Base-by-base conservation (phyloP, 1,140 invertebrate species). In the Coptotermes formosanus region DNA sequence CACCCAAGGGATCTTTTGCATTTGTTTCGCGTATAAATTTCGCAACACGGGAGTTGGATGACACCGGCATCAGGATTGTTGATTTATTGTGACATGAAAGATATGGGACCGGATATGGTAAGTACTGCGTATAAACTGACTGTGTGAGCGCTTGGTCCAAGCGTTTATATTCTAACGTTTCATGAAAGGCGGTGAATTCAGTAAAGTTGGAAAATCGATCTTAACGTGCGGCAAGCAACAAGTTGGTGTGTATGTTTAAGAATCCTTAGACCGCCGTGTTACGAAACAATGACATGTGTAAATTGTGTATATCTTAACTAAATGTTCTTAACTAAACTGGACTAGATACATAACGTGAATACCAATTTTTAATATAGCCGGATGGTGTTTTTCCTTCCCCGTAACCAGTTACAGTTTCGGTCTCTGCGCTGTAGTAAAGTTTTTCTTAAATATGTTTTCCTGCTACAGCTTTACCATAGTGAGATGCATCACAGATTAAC, bases 21-120 rank as follows among this genome's bases (percentile, higher is more conserved):
- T 30, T 75, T 75, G 14, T 59, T 30, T 75, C 25, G 64, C 64
- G 25, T 25, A 75, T 30, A 75, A 75, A 75, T 75, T 75, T 75
- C 30, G 64, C 64, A 75, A 75, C 64, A 75, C 64, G 14, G n/a
- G 25, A 75, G 14, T 75, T 75, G 64, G 64, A 75, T 75, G 64
- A 75, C 64, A 75, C 64, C 64, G 64, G 64, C 64, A 75, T 75
- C 64, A 75, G 64, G 64, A 25, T 75, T 75, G 64, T 75, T 75
- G 64, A 75, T 75, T 75, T 75, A 75, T 12, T 75, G 64, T 75
- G 64, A 75, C 64, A 75, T 75, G n/a, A 75, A 75, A 75, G 64
- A 75, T 75, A 75, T 75, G 64, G 64, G 64, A 75, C 64, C 64
- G n/a, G 64, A 75, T 75, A 75, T 75, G 64, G 64, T 75, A 75